Evolutionary conservation across 1,140 invertebrate genomes (phyloP), one percentile per base, ranked within the genome.

Genomic region (Diachasmimorpha longicaudata): DNA sequence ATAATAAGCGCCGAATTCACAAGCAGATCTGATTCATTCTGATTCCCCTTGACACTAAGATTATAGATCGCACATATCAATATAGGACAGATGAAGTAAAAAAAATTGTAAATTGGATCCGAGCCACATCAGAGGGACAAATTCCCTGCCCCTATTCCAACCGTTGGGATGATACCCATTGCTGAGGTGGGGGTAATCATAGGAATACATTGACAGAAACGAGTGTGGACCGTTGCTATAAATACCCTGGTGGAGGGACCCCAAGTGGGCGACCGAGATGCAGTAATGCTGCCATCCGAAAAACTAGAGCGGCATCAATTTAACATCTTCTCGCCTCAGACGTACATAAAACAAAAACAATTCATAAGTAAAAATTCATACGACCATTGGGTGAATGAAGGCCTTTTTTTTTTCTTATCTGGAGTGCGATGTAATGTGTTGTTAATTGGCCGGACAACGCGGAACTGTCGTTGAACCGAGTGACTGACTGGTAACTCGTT

Each of bases 281-380:
- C 75, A 75, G 75, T 67, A 74, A 74, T 68, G 66, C 23, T 25
- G 25, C 77, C 70, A 67, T 71, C 75, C 55, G 25, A 37, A 68
- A 79, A 79, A 79, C 72, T 79, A 74, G 72, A 79, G 77, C 75
- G 72, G 67, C 78, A 74, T 77, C 72, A 70, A 77, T 79, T 77
- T 73, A 66, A 68, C 19, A 31, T 25, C n/a, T 11, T 19, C 21
- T 31, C 42, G 13, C 39, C 55, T 21, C 55, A 63, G 25, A 55
- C 1, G 37, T 19, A 16, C 16, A 67, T 21, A 74, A 63, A 74
- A 25, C 0, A 4, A 39, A 72, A 25, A 25, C 11, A 39, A 66
- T 71, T 58, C 14, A 36, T 44, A 37, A 25, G n/a, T 58, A 71
- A 76, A 2, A 31, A 8, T 44, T 63, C 46, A 68, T 48, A 42